Conservation (phyloP, 2,113 vertebrate species). For the Microtus richardsoni region DNA sequence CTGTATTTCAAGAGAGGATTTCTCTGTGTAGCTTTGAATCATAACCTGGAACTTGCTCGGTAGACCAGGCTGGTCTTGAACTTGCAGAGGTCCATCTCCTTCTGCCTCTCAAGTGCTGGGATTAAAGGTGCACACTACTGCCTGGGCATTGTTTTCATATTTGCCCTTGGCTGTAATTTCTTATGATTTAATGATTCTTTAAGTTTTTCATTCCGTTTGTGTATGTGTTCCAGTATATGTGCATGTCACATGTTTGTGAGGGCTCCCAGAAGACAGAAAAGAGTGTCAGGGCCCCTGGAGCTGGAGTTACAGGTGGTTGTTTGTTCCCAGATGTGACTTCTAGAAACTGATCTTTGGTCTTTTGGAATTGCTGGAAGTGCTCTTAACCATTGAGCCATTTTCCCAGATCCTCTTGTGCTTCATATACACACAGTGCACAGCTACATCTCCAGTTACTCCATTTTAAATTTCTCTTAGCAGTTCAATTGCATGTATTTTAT, state of each 20-base stretch:
- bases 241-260: background rate
- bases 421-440: background rate
- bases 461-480: background rate
- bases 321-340: background rate
- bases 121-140: no score
- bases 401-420: background rate
- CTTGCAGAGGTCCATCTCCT: no score
- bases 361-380: no score
- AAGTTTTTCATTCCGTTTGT: background rate
- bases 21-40: no score
- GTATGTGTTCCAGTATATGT: background rate
- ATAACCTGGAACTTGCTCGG: no score
- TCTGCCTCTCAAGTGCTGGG: no score
- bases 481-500: background rate
- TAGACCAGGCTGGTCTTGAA: no score
- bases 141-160: constrained; percentile 1
- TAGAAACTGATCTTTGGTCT: background rate
- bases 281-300: background rate
- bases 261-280: background rate
- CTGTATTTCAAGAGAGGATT: no score
- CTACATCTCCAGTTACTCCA: background rate
- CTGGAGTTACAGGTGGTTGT: background rate
- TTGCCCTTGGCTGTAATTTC: background rate
- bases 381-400: background rate
- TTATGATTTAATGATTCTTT: background rate